A percentile compares a stretch with the other conserved stretches of the same genome.
These are phyloP conservation scores for Rynchops niger DNA, from an alignment of 2,113 vertebrate species.

Conservation along the genomic window DNA sequence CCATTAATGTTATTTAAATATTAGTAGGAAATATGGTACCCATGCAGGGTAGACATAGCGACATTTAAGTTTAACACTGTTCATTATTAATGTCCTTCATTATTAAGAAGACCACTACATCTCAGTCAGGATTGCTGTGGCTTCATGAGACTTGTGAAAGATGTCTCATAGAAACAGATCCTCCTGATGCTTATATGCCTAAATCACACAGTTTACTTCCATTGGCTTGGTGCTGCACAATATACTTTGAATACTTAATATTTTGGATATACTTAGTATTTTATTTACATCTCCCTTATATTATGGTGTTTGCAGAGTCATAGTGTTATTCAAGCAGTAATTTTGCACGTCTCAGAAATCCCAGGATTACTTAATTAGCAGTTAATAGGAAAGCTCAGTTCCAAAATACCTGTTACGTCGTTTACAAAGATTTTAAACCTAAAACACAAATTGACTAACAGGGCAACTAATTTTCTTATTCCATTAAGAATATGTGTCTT, in stretches of 20 bases:
- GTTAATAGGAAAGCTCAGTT: not conserved
- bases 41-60: not conserved
- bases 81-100: not conserved
- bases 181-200: not conserved
- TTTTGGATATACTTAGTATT: not conserved
- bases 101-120: not conserved
- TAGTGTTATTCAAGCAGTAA: not conserved
- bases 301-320: not conserved
- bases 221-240: not conserved
- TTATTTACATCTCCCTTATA: not conserved
- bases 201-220: not conserved
- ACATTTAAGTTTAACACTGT: not conserved
- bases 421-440: not conserved
- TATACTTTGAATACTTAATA: not conserved
- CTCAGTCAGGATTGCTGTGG: not conserved
- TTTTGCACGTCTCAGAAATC: not conserved
- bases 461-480: not conserved
- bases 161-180: not conserved
- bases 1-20: not conserved
- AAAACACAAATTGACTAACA: not conserved
- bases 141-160: not conserved
- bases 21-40: not conserved
- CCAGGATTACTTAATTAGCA: not conserved
- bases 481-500: not conserved
- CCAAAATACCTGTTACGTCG: not conserved